Evolutionary conservation across 2,888 invertebrate genomes (phyloP).

Genomic region (Stenodema calcarata): DNA sequence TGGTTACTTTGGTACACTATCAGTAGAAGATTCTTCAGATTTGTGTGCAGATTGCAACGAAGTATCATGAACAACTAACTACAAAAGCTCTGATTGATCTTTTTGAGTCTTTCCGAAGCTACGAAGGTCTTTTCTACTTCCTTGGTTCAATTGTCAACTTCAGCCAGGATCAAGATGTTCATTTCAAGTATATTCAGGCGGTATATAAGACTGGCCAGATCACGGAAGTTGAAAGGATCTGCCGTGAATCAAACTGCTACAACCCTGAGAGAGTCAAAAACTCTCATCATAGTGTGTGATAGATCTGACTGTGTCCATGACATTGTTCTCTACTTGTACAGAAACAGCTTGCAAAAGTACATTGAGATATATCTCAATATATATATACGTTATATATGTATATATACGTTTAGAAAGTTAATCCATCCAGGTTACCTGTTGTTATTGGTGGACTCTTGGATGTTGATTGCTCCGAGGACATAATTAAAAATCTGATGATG

Average conservation of each 20-base stretch:
- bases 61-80: slow-evolving; percentile 98
- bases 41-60: slow-evolving; percentile 96
- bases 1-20: slow-evolving; percentile 95
- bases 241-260: slow-evolving; percentile 98
- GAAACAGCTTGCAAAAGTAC: slow-evolving; percentile 98
- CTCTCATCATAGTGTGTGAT: slow-evolving; percentile 98
- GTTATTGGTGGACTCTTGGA: slow-evolving; percentile 97
- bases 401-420: no score
- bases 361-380: slow-evolving; percentile 98
- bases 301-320: slow-evolving; percentile 99
- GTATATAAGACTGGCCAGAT: slow-evolving; percentile 99
- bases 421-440: slow-evolving; percentile 95
- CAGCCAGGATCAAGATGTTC: slow-evolving; percentile 98
- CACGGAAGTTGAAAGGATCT: slow-evolving; percentile 98
- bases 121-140: slow-evolving; percentile 98
- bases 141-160: slow-evolving; percentile 99
- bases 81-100: slow-evolving; percentile 95
- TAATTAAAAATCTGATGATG: slow-evolving; percentile 97
- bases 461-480: slow-evolving; percentile 98
- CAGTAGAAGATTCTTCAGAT: slow-evolving; percentile 98
- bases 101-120: slow-evolving; percentile 99
- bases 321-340: slow-evolving; percentile 94
- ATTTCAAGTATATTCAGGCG: slow-evolving; percentile 99
- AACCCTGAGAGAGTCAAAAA: slow-evolving; percentile 99
- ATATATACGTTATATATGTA: not conserved